phyloP scores from a whole-genome alignment of 2,113 vertebrate species.

The Hippolais icterina region DNA sequence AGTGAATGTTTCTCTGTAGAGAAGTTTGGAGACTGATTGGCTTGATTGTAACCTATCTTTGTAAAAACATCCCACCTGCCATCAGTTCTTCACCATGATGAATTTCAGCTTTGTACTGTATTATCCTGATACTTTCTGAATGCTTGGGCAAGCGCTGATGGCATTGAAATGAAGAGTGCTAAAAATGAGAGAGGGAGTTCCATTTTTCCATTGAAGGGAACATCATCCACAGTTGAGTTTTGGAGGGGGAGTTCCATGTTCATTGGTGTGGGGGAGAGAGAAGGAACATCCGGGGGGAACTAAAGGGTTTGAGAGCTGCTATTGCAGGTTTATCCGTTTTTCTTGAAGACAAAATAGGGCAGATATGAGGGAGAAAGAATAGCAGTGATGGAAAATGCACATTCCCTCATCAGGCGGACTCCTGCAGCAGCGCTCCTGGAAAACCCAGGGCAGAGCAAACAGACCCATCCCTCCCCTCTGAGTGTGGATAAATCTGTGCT shows the following conservation, averaged over 20 bases:
- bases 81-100: neutral
- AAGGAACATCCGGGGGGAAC: neutral
- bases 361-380: rapidly evolving
- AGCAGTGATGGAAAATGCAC: neutral
- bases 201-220: neutral
- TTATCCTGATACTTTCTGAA: slow-evolving; percentile 17
- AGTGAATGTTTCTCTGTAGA: neutral
- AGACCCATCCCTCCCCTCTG: rapidly evolving
- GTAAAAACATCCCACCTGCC: neutral
- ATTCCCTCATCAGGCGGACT: neutral
- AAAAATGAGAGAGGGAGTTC: neutral
- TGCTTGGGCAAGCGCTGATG: neutral
- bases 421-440: neutral
- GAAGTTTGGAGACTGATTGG: neutral
- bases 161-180: neutral
- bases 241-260: neutral
- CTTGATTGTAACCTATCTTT: neutral
- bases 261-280: rapidly evolving
- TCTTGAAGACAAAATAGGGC: neutral
- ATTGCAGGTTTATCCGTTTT: neutral
- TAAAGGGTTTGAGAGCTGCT: neutral
- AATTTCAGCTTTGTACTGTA: neutral
- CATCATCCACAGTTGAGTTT: neutral
- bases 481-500: rapidly evolving
- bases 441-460: neutral